Evolutionary conservation across 2,113 vertebrate species (phyloP), one percentile per base, ranked within the genome.

Genomic region (Orthonyx spaldingii): DNA sequence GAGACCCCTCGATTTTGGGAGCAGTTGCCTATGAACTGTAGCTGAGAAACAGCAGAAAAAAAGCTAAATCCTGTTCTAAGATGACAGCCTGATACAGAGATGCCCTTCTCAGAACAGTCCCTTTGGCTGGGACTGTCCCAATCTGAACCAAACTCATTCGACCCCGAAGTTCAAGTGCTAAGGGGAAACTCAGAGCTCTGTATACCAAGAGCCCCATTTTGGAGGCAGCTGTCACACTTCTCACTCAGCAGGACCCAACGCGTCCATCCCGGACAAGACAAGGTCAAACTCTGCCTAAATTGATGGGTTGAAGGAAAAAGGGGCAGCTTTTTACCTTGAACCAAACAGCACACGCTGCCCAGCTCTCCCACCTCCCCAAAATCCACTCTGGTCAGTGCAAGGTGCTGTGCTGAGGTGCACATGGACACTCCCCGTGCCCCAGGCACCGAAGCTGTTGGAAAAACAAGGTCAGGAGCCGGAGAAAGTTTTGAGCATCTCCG

Each of bases 81-180:
- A 13, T 5, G n/a, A 63, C 41, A 75, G 42, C 33, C 10, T 4
- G 2, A 4, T 3, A 26, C 11, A 49, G 22, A 33, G 37, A 16
- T 9, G 11, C 8, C 42, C 6, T n/a, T 16, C 41, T 39, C 60
- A 52, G 22, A 56, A 72, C 1, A 84, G 37, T 5, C n/a, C 61
- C 53, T 66, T 57, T 0, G 0, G 26, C 35, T 72, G 27, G 6
- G n/a, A 68, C 39, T 1, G 1, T 7, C 46, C 37, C 3, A 1
- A 0, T 32, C 16, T 23, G 63, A 93, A 79, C 13, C 27, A 49
- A 65, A 46, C 4, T 37, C 27, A 79, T 26, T 59, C 10, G 33
- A 70, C 80, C 30, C 20, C 42, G 12, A 53, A 59, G 41, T 46
- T 13, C 16, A 10, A 66, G 35, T 3, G 23, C 35, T 2, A 1